Evolutionary conservation across 2,113 vertebrate species (phyloP).

Genomic region (Elgaria multicarinata): DNA sequence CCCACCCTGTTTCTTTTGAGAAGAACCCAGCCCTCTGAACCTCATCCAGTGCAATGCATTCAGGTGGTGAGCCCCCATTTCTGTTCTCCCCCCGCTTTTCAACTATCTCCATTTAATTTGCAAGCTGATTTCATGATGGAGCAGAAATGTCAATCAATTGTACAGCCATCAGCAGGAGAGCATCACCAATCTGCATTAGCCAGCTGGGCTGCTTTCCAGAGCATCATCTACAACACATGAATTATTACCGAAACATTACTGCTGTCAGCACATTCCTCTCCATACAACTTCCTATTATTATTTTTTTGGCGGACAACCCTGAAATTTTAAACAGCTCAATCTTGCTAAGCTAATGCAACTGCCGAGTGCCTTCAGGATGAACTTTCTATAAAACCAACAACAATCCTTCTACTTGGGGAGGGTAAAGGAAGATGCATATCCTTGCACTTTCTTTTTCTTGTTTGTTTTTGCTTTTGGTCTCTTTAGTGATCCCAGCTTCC

Average conservation of each 20-base stretch:
- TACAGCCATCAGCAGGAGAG: conserved; percentile 55
- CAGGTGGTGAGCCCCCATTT: neutral
- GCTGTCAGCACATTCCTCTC: conserved; percentile 78
- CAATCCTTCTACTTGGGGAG: conserved; percentile 29
- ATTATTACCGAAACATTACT: conserved; percentile 71
- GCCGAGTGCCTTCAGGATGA: conserved; percentile 68
- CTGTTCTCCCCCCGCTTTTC: neutral
- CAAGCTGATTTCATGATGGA: conserved; percentile 45
- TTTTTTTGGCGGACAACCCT: conserved; percentile 72
- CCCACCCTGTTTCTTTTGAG: neutral
- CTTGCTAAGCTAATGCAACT: conserved; percentile 61
- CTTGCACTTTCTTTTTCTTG: neutral
- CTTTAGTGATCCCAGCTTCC: conserved; percentile 43
- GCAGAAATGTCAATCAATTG: conserved; percentile 61
- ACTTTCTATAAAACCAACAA: conserved; percentile 57
- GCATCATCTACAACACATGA: conserved; percentile 66
- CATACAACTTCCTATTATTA: conserved; percentile 72
- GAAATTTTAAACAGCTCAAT: conserved; percentile 78
- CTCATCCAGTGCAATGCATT: accelerated
- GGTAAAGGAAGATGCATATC: neutral
- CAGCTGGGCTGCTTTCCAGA: conserved; percentile 74
- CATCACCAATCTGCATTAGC: conserved; percentile 65
- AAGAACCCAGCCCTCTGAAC: neutral
- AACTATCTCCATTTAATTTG: conserved; percentile 36
- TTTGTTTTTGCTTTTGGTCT: conserved; percentile 22